Evolutionary conservation across 2,888 invertebrate species (phyloP).

Genomic region (Oxycera nigricornis): DNA sequence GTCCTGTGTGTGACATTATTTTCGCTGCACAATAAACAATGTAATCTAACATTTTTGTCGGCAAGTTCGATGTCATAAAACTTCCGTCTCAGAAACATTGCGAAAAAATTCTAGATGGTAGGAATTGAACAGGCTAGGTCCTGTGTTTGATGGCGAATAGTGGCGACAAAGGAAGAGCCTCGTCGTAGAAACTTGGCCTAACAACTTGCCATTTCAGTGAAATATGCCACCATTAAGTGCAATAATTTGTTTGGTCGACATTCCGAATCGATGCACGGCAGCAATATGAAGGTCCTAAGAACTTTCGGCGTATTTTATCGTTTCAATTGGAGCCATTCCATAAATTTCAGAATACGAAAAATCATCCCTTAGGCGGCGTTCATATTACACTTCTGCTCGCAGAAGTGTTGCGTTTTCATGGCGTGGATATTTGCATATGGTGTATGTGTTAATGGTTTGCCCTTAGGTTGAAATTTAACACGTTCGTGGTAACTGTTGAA

Average conservation of each 20-base stretch:
- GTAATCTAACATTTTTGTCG: constrained; percentile 42
- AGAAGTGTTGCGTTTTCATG: no score
- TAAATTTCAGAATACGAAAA: no score
- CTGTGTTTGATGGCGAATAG: background rate
- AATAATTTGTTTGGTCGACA: constrained; percentile 45
- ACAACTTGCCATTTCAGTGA: constrained; percentile 37
- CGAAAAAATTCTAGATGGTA: background rate
- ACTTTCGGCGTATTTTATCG: constrained; percentile 10
- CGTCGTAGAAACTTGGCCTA: constrained; percentile 2
- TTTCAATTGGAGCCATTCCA: constrained; percentile 31
- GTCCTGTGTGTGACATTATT: constrained; percentile 37
- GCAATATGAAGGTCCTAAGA: constrained; percentile 7
- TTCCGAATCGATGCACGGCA: constrained; percentile 39
- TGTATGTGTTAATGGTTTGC: no score
- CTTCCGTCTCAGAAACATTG: background rate
- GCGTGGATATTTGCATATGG: no score
- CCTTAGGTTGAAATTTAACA: no score
- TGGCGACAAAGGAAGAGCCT: background rate
- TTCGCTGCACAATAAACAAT: constrained; percentile 44
- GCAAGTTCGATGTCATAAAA: constrained; percentile 40
- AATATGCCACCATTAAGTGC: constrained; percentile 42
- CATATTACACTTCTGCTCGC: no score
- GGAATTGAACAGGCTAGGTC: background rate
- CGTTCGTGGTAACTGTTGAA: no score
- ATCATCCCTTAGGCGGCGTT: no score